Evolutionary conservation across 2,113 vertebrate species (phyloP).

Genomic region (Psilopogon haemacephalus): DNA sequence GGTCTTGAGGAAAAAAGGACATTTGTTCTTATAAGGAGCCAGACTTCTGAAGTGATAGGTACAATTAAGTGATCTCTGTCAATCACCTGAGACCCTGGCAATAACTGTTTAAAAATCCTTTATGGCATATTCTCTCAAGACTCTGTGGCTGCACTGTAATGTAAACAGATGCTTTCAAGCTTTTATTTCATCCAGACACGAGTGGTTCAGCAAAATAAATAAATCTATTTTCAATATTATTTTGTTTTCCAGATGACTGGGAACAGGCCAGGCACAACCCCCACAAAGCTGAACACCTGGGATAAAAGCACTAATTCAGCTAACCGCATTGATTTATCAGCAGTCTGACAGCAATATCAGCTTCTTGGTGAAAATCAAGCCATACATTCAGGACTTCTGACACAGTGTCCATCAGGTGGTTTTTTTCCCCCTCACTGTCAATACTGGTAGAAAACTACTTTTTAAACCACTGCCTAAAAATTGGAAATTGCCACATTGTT

Average conservation of each 20-base stretch:
- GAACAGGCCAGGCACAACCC: slow-evolving; percentile 82
- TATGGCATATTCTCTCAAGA: not conserved
- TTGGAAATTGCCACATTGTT: not conserved
- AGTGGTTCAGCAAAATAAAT: slow-evolving; percentile 1
- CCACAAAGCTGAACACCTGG: slow-evolving; percentile 90
- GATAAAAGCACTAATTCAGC: slow-evolving; percentile 91
- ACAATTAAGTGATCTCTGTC: not conserved
- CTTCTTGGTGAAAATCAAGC: not conserved
- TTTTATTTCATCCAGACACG: not conserved
- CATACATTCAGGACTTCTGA: not conserved
- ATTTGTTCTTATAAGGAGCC: not conserved
- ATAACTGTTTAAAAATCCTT: not conserved
- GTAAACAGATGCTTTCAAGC: slow-evolving; percentile 7
- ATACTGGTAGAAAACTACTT: not conserved
- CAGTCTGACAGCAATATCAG: slow-evolving; percentile 74
- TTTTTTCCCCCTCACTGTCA: not conserved
- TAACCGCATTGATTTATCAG: slow-evolving; percentile 89
- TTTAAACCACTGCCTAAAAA: slow-evolving; percentile 13
- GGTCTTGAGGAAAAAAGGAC: not conserved
- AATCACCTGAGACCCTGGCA: not conserved
- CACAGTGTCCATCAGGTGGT: not conserved
- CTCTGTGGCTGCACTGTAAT: not conserved
- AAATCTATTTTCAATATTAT: slow-evolving; percentile 10
- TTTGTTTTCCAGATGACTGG: slow-evolving; percentile 84
- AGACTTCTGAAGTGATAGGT: not conserved